These are phyloP conservation scores for Nomada ruficornis DNA, from an alignment of 2,888 invertebrate genomes.

Conservation along the genomic window DNA sequence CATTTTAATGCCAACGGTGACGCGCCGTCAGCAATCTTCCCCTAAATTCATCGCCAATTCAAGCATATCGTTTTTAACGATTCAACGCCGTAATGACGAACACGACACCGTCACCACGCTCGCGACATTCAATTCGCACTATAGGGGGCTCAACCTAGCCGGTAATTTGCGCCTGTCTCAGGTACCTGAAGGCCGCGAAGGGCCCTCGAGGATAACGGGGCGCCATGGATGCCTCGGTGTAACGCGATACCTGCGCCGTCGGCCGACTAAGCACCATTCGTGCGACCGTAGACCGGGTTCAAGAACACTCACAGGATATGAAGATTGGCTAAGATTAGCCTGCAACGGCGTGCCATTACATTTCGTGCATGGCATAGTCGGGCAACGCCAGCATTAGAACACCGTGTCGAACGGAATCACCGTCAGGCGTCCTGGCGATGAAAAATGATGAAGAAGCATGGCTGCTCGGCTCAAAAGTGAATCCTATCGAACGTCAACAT, in stretches of 20 bases:
- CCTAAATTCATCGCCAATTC: background rate
- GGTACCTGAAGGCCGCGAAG: constrained; percentile 33
- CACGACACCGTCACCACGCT: background rate
- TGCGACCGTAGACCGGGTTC: constrained; percentile 43
- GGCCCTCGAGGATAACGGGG: constrained; percentile 55
- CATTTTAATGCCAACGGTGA: too few species aligned
- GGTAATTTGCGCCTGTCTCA: constrained; percentile 49
- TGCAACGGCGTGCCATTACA: constrained; percentile 42
- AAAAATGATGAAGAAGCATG: constrained; percentile 24
- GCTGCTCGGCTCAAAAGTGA: background rate
- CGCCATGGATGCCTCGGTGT: constrained; percentile 35
- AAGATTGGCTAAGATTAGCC: constrained; percentile 69
- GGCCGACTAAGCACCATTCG: constrained; percentile 60
- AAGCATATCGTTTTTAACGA: background rate
- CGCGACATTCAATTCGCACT: background rate
- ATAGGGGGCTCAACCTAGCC: background rate
- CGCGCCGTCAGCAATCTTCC: background rate
- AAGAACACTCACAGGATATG: constrained; percentile 66
- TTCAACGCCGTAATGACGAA: background rate
- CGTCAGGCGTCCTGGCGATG: background rate
- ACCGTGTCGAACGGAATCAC: background rate
- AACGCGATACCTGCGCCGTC: constrained; percentile 63
- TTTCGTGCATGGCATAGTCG: constrained; percentile 40
- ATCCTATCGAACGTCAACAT: too few species aligned
- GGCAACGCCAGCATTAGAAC: background rate